A percentile compares a stretch with the other conserved stretches of the same genome.
phyloP scores from a whole-genome alignment of 2,797 vertebrate genomes.

The Chlorospingus flavigularis region DNA sequence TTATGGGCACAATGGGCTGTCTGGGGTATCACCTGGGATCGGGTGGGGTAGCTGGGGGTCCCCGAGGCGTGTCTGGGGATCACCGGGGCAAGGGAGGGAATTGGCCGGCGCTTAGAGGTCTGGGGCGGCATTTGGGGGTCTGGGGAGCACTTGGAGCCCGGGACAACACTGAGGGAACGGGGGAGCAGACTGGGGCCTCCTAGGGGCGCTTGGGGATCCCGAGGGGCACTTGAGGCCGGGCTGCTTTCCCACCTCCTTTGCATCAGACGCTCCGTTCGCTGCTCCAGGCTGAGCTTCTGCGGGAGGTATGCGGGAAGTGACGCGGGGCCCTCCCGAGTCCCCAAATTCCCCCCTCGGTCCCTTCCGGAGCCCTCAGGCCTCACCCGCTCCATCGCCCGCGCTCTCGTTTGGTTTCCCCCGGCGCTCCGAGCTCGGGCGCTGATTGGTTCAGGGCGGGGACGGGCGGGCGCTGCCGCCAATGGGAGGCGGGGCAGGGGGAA shows the following conservation, averaged over 20 bases:
- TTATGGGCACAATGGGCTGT: background rate
- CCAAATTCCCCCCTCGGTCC: rapidly evolving
- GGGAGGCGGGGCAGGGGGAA: background rate
- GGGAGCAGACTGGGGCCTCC: background rate
- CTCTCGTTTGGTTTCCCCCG: background rate
- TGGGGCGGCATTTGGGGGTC: background rate
- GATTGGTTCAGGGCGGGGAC: background rate
- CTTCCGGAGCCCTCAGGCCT: background rate
- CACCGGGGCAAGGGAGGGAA: background rate
- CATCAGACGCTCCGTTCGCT: background rate
- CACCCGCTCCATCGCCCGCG: background rate
- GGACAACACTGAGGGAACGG: background rate
- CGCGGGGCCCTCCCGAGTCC: too few relatives aligned
- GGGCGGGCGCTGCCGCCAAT: background rate
- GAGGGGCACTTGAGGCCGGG: background rate
- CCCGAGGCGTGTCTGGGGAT: background rate
- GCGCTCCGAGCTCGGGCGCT: background rate
- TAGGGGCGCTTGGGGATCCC: background rate
- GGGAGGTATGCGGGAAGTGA: background rate
- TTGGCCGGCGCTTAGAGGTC: background rate
- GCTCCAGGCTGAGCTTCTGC: background rate
- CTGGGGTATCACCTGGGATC: background rate
- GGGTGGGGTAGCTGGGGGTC: background rate
- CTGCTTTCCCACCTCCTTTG: background rate
- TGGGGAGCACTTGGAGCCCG: background rate